phyloP scores from a whole-genome alignment of 1,140 invertebrate species.

The Drosophila navojoa region DNA sequence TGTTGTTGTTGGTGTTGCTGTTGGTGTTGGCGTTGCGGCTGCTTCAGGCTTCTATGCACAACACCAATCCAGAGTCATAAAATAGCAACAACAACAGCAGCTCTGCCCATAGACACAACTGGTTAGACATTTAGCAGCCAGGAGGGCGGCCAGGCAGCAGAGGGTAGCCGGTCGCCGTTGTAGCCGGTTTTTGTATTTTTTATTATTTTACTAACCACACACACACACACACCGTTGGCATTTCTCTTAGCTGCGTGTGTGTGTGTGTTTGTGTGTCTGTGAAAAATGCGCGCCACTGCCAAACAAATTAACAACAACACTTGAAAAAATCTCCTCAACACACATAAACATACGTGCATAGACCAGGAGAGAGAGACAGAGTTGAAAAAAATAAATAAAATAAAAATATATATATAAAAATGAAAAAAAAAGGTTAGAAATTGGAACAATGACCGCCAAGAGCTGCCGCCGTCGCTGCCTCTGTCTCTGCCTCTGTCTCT shows the following conservation, averaged over 20 bases:
- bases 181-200: slow-evolving; percentile 47
- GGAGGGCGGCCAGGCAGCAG: slow-evolving; percentile 8
- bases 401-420: slow-evolving; percentile 3
- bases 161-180: slow-evolving; percentile 34
- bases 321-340: slow-evolving; percentile 58
- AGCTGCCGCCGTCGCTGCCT: slow-evolving; percentile 40
- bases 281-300: slow-evolving; percentile 65
- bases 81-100: slow-evolving; percentile 47
- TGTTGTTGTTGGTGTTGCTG: slow-evolving; percentile 34
- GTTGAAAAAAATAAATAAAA: slow-evolving; percentile 27
- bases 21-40: slow-evolving; percentile 36
- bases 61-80: slow-evolving; percentile 66
- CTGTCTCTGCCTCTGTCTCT: slow-evolving; percentile 5
- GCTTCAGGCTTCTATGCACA: slow-evolving; percentile 70
- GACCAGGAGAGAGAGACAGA: slow-evolving; percentile 23
- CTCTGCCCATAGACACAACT: slow-evolving; percentile 52
- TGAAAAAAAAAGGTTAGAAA: slow-evolving; percentile 61
- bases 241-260: slow-evolving; percentile 25
- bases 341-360: slow-evolving; percentile 25
- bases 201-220: slow-evolving; percentile 50
- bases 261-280: slow-evolving; percentile 46
- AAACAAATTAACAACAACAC: slow-evolving; percentile 80
- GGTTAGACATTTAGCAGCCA: slow-evolving; percentile 52
- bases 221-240: slow-evolving; percentile 27
- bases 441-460: slow-evolving; percentile 79